Percentiles rank a stretch among this genome's conserved stretches.
These are phyloP conservation scores for Meliscaeva auricollis DNA, from an alignment of 2,888 invertebrate genomes.

Conservation along the genomic window DNA sequence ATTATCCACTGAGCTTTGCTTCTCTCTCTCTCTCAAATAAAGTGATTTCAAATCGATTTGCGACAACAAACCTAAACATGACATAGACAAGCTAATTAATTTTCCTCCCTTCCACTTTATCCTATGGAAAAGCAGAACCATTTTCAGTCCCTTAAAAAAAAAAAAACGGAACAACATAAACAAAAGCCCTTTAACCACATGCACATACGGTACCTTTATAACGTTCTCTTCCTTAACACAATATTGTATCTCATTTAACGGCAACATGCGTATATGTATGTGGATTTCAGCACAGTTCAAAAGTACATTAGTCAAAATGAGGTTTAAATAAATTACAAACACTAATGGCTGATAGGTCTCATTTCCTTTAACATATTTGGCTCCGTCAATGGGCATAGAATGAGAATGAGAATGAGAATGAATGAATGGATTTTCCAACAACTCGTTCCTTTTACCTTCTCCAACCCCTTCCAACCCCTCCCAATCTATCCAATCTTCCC, in stretches of 20 bases:
- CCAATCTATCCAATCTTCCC: background rate
- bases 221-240: background rate
- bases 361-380: conserved; percentile 72
- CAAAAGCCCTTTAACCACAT: conserved; percentile 7
- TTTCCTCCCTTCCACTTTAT: conserved; percentile 3
- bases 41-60: conserved; percentile 64
- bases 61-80: conserved; percentile 68
- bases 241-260: conserved; percentile 26
- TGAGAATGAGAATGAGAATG: no score
- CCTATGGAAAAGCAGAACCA: conserved; percentile 20
- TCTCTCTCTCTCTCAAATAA: conserved; percentile 40
- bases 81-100: conserved; percentile 61
- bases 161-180: conserved; percentile 36
- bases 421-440: conserved; percentile 18
- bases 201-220: background rate
- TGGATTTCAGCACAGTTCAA: conserved; percentile 50
- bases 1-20: conserved; percentile 38
- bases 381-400: conserved; percentile 59
- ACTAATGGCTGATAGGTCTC: conserved; percentile 73
- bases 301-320: conserved; percentile 74
- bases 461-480: background rate
- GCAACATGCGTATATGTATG: conserved; percentile 9
- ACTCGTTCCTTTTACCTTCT: background rate
- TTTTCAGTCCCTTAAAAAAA: no score
- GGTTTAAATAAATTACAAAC: conserved; percentile 76